phyloP scores from a whole-genome alignment of 2,888 invertebrate species.

The Scaptodrosophila latifasciaeformis region DNA sequence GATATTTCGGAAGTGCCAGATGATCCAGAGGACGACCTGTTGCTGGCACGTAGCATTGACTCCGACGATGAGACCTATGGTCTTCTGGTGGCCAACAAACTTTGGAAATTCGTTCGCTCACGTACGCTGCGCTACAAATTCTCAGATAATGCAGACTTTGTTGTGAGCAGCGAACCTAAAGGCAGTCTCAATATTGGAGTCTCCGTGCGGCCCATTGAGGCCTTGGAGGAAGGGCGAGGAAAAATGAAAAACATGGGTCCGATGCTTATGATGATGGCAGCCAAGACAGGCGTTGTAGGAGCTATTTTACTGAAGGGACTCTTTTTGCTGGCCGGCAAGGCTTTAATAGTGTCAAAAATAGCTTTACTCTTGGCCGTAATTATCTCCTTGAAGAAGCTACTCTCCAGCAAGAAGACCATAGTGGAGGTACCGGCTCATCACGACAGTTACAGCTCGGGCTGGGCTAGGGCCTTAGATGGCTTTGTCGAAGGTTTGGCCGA shows the following conservation, averaged over 20 bases:
- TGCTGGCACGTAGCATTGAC: constrained; percentile 75
- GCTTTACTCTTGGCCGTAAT: constrained; percentile 87
- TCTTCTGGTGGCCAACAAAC: constrained; percentile 82
- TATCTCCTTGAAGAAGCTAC: constrained; percentile 88
- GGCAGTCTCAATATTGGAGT: constrained; percentile 80
- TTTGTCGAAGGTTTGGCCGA: constrained; percentile 75
- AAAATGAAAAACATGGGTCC: constrained; percentile 84
- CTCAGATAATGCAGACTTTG: constrained; percentile 85
- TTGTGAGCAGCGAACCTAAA: constrained; percentile 82
- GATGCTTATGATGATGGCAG: constrained; percentile 83
- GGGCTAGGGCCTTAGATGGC: constrained; percentile 77
- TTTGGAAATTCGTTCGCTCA: constrained; percentile 85
- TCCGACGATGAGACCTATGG: constrained; percentile 80
- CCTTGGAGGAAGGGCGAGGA: constrained; percentile 80
- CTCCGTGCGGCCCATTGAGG: constrained; percentile 80
- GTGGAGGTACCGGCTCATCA: constrained; percentile 83
- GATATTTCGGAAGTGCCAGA: constrained; percentile 70
- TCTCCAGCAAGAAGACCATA: constrained; percentile 80
- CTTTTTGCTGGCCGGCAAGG: constrained; percentile 88
- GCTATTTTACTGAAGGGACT: constrained; percentile 88
- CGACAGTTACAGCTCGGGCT: constrained; percentile 79
- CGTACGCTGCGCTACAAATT: constrained; percentile 86
- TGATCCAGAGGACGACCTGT: constrained; percentile 78
- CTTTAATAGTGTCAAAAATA: constrained; percentile 88
- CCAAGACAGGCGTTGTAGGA: constrained; percentile 88